These are phyloP conservation scores for Agonopterix subpropinquella DNA, from an alignment of 2,888 invertebrate genomes.

Conservation along the genomic window DNA sequence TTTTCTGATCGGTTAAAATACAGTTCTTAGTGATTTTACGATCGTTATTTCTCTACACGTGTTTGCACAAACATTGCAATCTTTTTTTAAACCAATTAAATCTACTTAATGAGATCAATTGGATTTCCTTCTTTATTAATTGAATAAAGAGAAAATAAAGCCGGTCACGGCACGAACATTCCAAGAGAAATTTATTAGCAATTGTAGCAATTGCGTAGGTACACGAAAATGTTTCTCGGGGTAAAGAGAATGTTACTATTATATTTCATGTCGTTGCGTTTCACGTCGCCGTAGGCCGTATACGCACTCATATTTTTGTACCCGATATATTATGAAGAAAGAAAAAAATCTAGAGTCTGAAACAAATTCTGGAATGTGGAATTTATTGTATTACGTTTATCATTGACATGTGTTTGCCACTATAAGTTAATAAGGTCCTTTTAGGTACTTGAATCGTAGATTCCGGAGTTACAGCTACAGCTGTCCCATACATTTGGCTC, in stretches of 20 bases:
- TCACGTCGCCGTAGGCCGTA: conserved; percentile 17
- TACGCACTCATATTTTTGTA: conserved; percentile 10
- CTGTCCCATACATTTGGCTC: too few relatives aligned
- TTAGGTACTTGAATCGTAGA: too few relatives aligned
- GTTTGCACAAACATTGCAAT: conserved; percentile 2
- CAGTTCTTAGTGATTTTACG: background rate
- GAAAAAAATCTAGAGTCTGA: background rate
- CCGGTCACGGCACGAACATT: conserved; percentile 14
- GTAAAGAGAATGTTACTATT: conserved; percentile 14
- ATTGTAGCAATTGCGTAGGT: conserved; percentile 15
- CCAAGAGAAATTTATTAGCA: conserved; percentile 17
- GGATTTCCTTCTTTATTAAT: conserved; percentile 15
- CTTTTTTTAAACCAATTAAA: background rate
- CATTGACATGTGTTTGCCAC: too few relatives aligned
- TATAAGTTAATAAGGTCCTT: too few relatives aligned
- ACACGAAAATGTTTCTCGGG: conserved; percentile 18
- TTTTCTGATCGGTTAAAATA: too few relatives aligned
- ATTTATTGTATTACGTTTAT: too few relatives aligned
- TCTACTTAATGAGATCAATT: background rate
- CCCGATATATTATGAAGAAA: background rate
- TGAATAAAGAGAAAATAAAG: conserved; percentile 21
- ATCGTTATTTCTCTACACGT: conserved; percentile 4
- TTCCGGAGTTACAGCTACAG: too few relatives aligned
- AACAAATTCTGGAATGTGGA: too few relatives aligned
- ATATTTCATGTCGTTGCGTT: conserved; percentile 21